Evolutionary conservation across 2,113 vertebrate species (phyloP).

Genomic region (Xerus inauris): DNA sequence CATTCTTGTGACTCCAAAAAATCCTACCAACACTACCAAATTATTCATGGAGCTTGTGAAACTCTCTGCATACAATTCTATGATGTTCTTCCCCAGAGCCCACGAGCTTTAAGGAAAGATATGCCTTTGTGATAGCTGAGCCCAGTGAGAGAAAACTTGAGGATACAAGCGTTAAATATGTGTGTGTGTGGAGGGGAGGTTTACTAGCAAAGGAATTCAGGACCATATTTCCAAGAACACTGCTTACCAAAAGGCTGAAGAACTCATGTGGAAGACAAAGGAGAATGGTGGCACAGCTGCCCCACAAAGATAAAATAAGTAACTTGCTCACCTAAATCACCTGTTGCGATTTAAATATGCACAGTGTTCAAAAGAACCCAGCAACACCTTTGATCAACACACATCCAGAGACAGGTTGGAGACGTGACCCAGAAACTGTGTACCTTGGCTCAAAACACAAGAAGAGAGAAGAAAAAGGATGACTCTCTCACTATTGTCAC

Average conservation of each 20-base stretch:
- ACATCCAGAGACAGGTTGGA: not conserved
- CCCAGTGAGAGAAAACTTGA: not conserved
- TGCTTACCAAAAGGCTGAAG: not conserved
- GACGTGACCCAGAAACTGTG: not conserved
- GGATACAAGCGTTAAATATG: not conserved
- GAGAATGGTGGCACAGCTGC: not conserved
- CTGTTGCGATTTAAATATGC: not conserved
- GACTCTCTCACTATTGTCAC: not conserved
- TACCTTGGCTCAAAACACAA: not conserved
- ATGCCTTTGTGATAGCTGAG: not conserved
- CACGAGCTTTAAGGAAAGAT: not conserved
- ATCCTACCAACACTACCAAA: not conserved
- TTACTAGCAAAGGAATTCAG: not conserved
- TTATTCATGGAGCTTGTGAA: not conserved
- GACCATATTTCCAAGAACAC: not conserved
- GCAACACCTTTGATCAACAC: not conserved
- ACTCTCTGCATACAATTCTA: not conserved
- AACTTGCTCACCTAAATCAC: not conserved
- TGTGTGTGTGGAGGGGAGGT: rapidly evolving
- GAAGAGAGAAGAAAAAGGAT: not conserved
- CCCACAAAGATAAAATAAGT: not conserved
- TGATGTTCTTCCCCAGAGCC: not conserved
- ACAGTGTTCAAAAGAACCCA: not conserved
- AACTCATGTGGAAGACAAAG: not conserved
- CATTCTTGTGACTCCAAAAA: not conserved